Percentiles rank a stretch among this genome's conserved stretches.
These are phyloP conservation scores for Ricordea florida DNA, from an alignment of 92 coral and sea anemone genomes.

Conservation along the genomic window DNA sequence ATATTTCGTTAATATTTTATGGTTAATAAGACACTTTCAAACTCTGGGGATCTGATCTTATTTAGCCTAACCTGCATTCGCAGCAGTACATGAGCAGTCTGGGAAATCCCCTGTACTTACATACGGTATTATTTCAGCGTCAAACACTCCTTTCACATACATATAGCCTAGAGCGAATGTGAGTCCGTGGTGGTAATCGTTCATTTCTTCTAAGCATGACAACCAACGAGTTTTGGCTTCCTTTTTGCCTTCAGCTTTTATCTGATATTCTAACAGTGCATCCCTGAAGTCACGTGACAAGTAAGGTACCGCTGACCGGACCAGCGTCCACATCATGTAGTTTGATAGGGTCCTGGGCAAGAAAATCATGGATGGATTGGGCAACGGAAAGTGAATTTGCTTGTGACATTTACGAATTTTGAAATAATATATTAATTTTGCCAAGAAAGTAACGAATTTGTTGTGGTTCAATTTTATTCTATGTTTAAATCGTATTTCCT, in stretches of 20 bases:
- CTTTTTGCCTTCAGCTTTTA: conserved; percentile 8
- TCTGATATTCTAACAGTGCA: conserved; percentile 26
- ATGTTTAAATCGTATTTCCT: no score
- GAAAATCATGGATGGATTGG: not conserved
- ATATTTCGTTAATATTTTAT: no score
- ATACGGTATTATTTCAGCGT: conserved; percentile 48
- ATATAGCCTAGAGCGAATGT: conserved; percentile 58
- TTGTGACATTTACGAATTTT: no score
- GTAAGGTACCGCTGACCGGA: conserved; percentile 17
- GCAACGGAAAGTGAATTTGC: not conserved
- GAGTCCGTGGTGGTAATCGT: conserved; percentile 35
- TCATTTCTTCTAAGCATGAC: conserved; percentile 38
- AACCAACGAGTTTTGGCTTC: conserved; percentile 54
- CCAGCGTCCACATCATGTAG: conserved; percentile 54
- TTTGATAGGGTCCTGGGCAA: conserved; percentile 55
- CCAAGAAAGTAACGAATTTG: no score
- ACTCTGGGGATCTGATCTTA: no score
- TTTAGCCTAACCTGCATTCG: no score
- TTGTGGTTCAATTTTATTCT: no score
- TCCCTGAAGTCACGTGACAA: conserved; percentile 52
- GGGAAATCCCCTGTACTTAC: no score
- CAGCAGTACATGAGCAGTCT: no score
- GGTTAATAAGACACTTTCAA: no score
- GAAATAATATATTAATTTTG: no score
- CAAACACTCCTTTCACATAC: conserved; percentile 50